Evolutionary conservation across 1,140 invertebrate genomes (phyloP).

Genomic region (Drosophila kepulauana): DNA sequence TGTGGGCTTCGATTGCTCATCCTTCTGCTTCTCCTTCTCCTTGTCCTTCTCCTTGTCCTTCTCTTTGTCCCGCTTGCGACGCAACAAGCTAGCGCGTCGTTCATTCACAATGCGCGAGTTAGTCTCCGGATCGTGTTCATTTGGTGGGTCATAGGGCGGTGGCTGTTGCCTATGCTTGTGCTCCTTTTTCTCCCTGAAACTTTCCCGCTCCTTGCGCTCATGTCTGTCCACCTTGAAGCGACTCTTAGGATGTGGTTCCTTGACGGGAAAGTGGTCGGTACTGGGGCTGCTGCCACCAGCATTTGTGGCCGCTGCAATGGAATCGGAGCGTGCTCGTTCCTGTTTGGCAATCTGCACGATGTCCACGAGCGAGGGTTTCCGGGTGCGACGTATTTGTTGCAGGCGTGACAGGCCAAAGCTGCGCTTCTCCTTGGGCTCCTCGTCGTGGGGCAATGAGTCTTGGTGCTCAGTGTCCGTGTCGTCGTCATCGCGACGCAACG

Average conservation of each 20-base stretch:
- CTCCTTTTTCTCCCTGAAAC: conserved; percentile 60
- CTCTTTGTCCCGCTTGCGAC: conserved; percentile 49
- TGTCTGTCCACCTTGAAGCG: conserved; percentile 73
- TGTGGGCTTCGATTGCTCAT: conserved; percentile 29
- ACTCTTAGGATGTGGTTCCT: conserved; percentile 69
- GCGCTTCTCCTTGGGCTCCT: conserved; percentile 74
- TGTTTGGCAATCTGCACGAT: conserved; percentile 83
- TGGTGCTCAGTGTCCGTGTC: conserved; percentile 89
- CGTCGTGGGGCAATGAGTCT: conserved; percentile 88
- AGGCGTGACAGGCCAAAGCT: conserved; percentile 69
- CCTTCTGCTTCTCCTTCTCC: conserved; percentile 14
- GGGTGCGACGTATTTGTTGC: conserved; percentile 77
- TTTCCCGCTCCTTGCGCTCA: conserved; percentile 59
- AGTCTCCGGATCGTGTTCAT: conserved; percentile 78
- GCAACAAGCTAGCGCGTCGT: conserved; percentile 70
- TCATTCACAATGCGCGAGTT: conserved; percentile 80
- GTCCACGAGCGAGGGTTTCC: conserved; percentile 80
- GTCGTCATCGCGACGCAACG: conserved; percentile 84
- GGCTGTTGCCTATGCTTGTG: conserved; percentile 41
- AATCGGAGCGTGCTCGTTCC: conserved; percentile 68
- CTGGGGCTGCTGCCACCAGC: conserved; percentile 18
- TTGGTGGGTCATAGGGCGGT: conserved; percentile 50
- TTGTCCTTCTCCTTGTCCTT: conserved; percentile 2
- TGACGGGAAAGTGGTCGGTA: conserved; percentile 55
- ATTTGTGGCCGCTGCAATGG: conserved; percentile 55